Evolutionary conservation across 2,888 invertebrate species (phyloP).

Genomic region (Salpingus planirostris): DNA sequence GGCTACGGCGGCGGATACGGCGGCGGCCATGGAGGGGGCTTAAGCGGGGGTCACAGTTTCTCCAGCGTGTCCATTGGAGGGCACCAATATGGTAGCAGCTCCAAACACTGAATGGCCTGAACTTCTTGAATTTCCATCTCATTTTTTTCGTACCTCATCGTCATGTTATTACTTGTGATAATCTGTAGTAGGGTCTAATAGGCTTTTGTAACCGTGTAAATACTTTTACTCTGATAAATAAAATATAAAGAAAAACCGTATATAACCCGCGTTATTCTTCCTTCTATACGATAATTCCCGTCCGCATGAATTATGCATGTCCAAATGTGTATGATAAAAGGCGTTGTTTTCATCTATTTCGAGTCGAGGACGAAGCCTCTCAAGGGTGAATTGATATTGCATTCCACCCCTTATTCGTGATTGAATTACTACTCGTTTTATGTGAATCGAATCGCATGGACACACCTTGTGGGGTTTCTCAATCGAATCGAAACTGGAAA

Average conservation of each 20-base stretch:
- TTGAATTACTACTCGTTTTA: slow-evolving; percentile 15
- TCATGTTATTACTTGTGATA: slow-evolving; percentile 8
- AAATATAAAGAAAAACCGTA: no score
- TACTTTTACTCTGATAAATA: no score
- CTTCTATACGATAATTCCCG: no score
- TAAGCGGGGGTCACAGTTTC: slow-evolving; percentile 24
- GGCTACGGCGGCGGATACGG: slow-evolving; percentile 13
- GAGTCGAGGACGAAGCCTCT: no score
- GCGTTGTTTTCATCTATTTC: no score
- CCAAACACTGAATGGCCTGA: slow-evolving; percentile 18
- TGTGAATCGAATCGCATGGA: slow-evolving; percentile 5
- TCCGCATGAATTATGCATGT: no score
- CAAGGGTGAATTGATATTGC: slow-evolving; percentile 12
- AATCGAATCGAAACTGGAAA: slow-evolving; percentile 1
- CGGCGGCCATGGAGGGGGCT: slow-evolving; percentile 11
- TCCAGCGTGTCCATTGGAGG: slow-evolving; percentile 29
- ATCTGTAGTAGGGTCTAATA: slow-evolving; percentile 1
- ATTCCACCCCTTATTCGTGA: slow-evolving; percentile 11
- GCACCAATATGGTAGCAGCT: slow-evolving; percentile 24
- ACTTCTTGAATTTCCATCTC: background rate
- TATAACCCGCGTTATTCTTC: no score
- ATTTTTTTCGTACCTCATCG: slow-evolving; percentile 3
- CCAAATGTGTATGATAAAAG: no score
- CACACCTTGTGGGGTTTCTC: background rate
- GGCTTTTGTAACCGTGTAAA: slow-evolving; percentile 3